Percentiles rank a stretch among this genome's conserved stretches.
Evolutionary conservation across 2,797 vertebrate genomes (phyloP).

Genomic region (Podarcis lilfordi): DNA sequence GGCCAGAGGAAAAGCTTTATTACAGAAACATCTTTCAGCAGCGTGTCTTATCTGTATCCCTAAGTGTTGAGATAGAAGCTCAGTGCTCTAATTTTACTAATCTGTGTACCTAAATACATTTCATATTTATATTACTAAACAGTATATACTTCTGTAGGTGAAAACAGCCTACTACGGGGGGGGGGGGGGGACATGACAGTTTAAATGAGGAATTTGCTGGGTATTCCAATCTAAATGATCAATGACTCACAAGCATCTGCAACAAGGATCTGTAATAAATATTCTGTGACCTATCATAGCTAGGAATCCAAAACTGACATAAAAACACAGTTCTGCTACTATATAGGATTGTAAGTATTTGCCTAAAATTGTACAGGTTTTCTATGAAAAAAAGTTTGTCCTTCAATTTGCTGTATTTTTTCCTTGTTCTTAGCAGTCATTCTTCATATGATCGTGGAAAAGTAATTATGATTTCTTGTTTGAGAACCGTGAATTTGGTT

Average conservation of each 20-base stretch:
- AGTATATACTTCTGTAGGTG: neutral
- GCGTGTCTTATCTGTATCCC: neutral
- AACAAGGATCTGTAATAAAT: neutral
- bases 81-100: neutral
- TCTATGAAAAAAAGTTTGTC: neutral
- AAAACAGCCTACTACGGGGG: neutral
- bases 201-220: neutral
- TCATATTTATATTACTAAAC: neutral
- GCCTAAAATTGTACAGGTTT: neutral
- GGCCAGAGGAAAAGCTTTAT: neutral
- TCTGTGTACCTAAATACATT: neutral
- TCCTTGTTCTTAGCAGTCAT: neutral
- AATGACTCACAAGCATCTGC: neutral
- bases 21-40: neutral
- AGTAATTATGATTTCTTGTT: neutral
- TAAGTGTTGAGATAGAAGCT: neutral
- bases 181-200: accelerated
- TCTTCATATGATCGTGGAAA: neutral
- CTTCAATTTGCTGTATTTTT: neutral
- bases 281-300: neutral
- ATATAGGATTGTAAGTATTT: neutral
- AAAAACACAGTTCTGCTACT: neutral
- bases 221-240: neutral
- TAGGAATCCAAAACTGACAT: neutral
- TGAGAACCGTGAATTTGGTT: neutral